Conservation (phyloP, 2,888 invertebrate genomes). For the Chrysomela aeneicollis region DNA sequence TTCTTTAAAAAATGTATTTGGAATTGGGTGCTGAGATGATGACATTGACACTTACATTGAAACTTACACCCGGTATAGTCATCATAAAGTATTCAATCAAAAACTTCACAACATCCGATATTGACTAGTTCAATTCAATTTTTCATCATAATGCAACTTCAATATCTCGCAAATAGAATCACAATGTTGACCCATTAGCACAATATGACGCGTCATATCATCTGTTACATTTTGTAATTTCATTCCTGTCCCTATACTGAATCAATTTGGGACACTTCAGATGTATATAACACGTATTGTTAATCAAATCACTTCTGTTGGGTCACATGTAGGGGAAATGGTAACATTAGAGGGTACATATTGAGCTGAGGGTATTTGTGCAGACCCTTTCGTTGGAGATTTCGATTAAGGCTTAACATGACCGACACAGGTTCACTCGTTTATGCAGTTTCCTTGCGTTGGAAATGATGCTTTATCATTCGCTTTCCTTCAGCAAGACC, state of each 20-base stretch:
- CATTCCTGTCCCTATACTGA: conserved; percentile 35
- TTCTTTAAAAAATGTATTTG: too few species aligned
- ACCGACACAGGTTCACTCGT: conserved; percentile 16
- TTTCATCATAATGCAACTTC: conserved; percentile 32
- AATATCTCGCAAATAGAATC: conserved; percentile 35
- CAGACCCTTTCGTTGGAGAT: conserved; percentile 11
- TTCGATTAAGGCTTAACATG: not conserved
- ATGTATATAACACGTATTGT: conserved; percentile 55
- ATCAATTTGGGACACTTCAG: conserved; percentile 47
- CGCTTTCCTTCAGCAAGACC: too few species aligned
- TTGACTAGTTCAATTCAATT: conserved; percentile 23
- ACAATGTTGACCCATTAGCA: conserved; percentile 40
- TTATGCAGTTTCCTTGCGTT: not conserved
- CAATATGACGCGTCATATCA: conserved; percentile 39
- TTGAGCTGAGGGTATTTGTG: conserved; percentile 40
- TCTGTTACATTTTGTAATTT: conserved; percentile 41
- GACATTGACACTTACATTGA: not conserved
- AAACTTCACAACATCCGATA: conserved; percentile 7
- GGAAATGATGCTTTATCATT: too few species aligned
- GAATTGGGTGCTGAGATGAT: too few species aligned
- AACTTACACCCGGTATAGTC: not conserved
- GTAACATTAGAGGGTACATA: conserved; percentile 51
- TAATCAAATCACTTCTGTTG: conserved; percentile 56
- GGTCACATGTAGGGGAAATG: conserved; percentile 54
- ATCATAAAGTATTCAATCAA: not conserved